Conservation (phyloP, 2,113 vertebrate species). For the Nothobranchius furzeri region DNA sequence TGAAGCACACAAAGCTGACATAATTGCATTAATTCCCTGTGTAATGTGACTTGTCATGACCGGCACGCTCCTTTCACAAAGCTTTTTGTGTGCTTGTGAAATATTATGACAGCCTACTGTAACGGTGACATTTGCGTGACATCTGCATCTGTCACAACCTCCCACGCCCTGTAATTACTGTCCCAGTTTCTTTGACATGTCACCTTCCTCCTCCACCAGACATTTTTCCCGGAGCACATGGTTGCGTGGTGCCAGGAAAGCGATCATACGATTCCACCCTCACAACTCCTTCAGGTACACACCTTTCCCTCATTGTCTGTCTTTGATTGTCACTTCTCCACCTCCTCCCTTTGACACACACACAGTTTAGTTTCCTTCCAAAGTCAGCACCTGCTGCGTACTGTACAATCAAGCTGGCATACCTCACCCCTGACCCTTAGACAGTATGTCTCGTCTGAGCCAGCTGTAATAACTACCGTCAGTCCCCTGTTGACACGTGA, state of each 20-base stretch:
- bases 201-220: constrained; percentile 74
- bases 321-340: constrained; percentile 11
- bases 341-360: constrained; percentile 23
- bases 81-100: constrained; percentile 14
- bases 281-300: constrained; percentile 93
- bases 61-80: not conserved
- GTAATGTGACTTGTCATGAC: not conserved
- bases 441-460: constrained; percentile 63
- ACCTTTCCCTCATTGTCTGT: not conserved
- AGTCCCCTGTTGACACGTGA: constrained; percentile 68
- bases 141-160: constrained; percentile 32
- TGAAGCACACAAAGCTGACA: not conserved
- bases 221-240: constrained; percentile 99
- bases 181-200: constrained; percentile 42
- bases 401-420: constrained; percentile 63
- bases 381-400: constrained; percentile 53
- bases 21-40: not conserved
- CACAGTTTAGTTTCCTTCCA: constrained; percentile 37
- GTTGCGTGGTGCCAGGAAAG: constrained; percentile 95
- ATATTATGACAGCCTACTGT: constrained; percentile 34
- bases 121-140: constrained; percentile 39
- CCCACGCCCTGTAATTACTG: constrained; percentile 42
- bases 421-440: constrained; percentile 70
- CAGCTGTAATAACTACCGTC: constrained; percentile 67
- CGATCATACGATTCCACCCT: constrained; percentile 88